phyloP scores from a whole-genome alignment of 2,888 invertebrate species.

The Linnaemya tessellans region DNA sequence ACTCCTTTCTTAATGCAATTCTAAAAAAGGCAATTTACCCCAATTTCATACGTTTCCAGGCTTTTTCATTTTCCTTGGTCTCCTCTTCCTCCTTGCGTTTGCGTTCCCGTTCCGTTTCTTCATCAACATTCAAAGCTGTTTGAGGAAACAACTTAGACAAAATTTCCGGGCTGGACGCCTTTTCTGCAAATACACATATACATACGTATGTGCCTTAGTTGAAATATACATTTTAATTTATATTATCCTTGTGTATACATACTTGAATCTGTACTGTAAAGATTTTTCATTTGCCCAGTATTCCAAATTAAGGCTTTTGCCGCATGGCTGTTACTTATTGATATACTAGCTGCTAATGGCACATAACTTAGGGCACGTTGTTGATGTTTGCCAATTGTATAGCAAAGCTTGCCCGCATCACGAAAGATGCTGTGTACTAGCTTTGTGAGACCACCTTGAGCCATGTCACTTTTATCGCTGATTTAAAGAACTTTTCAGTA shows the following conservation, averaged over 20 bases:
- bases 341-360: slow-evolving; percentile 29
- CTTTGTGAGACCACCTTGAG: slow-evolving; percentile 53
- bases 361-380: slow-evolving; percentile 46
- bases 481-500: slow-evolving; percentile 17
- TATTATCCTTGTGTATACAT: not conserved
- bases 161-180: slow-evolving; percentile 78
- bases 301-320: slow-evolving; percentile 47
- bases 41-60: slow-evolving; percentile 89
- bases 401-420: slow-evolving; percentile 13
- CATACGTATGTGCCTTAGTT: not conserved
- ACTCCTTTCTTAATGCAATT: slow-evolving; percentile 12
- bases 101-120: slow-evolving; percentile 84
- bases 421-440: slow-evolving; percentile 33
- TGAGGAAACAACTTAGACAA: slow-evolving; percentile 86
- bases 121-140: slow-evolving; percentile 83
- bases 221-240: slow-evolving; percentile 13
- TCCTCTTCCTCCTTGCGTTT: slow-evolving; percentile 86
- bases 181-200: slow-evolving; percentile 62
- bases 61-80: slow-evolving; percentile 87
- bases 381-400: slow-evolving; percentile 38
- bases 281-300: slow-evolving; percentile 23
- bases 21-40: slow-evolving; percentile 82
- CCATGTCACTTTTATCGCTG: slow-evolving; percentile 36
- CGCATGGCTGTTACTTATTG: slow-evolving; percentile 59
- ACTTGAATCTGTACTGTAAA: slow-evolving; percentile 75